Conservation (phyloP, 2,888 invertebrate genomes). For the Mythimna lalbum region DNA sequence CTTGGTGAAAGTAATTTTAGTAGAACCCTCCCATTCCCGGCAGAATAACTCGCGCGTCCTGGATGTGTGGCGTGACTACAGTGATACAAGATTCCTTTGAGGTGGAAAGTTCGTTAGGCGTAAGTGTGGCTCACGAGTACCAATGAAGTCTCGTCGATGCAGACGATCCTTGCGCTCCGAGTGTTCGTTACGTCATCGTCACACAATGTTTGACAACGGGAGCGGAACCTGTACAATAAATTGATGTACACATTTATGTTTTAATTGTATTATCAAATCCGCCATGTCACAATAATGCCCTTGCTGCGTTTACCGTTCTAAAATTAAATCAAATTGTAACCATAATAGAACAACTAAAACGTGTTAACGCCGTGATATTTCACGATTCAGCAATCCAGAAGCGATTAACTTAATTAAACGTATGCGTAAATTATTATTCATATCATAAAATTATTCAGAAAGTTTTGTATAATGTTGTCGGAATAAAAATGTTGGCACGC, state of each 20-base stretch:
- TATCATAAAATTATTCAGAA: conserved; percentile 61
- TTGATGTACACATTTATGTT: conserved; percentile 4
- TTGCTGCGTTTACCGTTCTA: conserved; percentile 6
- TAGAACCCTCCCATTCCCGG: conserved; percentile 67
- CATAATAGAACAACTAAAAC: conserved; percentile 34
- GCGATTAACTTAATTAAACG: conserved; percentile 49
- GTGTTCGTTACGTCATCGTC: conserved; percentile 29
- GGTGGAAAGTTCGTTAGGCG: conserved; percentile 66
- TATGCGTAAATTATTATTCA: conserved; percentile 52
- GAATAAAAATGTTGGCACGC: conserved; percentile 69
- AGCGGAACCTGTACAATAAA: conserved; percentile 6
- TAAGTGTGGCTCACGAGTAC: conserved; percentile 45
- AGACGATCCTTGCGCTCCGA: conserved; percentile 37
- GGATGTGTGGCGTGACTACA: conserved; percentile 70
- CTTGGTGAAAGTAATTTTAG: conserved; percentile 76
- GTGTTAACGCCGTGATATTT: conserved; percentile 37
- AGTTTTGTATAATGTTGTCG: conserved; percentile 58
- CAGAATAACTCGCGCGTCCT: conserved; percentile 68
- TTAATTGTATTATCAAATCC: neutral
- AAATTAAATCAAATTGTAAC: conserved; percentile 32
- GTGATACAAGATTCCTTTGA: conserved; percentile 75
- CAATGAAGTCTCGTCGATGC: conserved; percentile 43
- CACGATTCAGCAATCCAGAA: conserved; percentile 39
- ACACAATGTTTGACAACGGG: conserved; percentile 33
- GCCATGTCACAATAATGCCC: neutral